phyloP scores from a whole-genome alignment of 2,888 invertebrate species.

The Patella caerulea region DNA sequence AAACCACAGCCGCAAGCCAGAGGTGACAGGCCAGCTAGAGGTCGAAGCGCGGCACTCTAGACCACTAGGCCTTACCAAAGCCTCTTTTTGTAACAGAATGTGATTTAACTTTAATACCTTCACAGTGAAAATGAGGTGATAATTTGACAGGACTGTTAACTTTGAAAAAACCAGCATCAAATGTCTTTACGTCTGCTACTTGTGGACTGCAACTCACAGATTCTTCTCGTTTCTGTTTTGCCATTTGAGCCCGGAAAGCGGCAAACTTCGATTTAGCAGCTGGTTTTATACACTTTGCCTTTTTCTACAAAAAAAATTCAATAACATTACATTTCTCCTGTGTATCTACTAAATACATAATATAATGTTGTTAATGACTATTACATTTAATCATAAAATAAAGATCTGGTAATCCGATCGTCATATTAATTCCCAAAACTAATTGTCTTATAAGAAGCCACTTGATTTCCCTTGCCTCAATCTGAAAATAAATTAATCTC shows the following conservation, averaged over 20 bases:
- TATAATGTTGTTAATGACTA: neutral
- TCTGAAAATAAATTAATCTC: no score
- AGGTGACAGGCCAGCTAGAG: no score
- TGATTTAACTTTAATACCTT: constrained; percentile 39
- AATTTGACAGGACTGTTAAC: constrained; percentile 59
- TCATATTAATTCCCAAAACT: no score
- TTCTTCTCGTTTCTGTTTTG: constrained; percentile 42
- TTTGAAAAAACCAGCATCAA: constrained; percentile 65
- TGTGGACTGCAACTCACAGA: constrained; percentile 11
- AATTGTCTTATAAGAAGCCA: no score
- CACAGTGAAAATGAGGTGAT: constrained; percentile 48
- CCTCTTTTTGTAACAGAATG: no score
- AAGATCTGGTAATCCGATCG: no score
- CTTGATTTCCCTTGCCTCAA: no score
- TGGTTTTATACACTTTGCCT: constrained; percentile 35
- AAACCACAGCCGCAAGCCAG: no score
- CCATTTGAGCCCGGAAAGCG: constrained; percentile 62
- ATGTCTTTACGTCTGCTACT: constrained; percentile 47
- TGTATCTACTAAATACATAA: neutral
- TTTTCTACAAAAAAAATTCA: constrained; percentile 43
- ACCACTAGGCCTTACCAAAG: no score
- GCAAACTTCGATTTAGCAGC: constrained; percentile 63
- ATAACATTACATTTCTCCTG: neutral
- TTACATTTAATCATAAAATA: no score
- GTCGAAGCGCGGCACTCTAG: no score